These are phyloP conservation scores for Lepidurus couesii DNA, from an alignment of 1,140 invertebrate species.

Conservation along the genomic window DNA sequence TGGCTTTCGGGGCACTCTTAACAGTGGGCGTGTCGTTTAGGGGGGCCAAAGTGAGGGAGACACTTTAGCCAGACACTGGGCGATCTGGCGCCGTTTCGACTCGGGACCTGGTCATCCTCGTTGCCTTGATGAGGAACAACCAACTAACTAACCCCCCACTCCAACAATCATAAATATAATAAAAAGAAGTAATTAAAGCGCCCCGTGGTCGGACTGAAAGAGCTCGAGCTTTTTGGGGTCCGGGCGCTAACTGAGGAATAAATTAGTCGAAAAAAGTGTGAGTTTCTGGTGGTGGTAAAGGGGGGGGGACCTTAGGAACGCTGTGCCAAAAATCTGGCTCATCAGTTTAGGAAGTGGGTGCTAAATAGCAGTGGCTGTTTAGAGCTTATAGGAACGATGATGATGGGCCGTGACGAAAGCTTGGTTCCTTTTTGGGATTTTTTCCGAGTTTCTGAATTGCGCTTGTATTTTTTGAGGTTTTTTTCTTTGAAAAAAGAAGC, in stretches of 20 bases:
- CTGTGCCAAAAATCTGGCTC: no score
- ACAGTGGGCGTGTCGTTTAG: not conserved
- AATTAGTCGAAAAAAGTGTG: not conserved
- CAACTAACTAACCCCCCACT: not conserved
- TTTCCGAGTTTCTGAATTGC: not conserved
- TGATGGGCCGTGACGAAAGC: not conserved
- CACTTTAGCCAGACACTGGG: not conserved
- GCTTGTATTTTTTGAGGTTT: no score
- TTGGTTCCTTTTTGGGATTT: not conserved
- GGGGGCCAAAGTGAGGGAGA: not conserved
- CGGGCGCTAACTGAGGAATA: not conserved
- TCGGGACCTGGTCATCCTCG: not conserved
- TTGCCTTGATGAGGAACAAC: not conserved
- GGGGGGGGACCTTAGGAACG: not conserved
- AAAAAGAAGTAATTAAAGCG: conserved; percentile 7
- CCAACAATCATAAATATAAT: not conserved
- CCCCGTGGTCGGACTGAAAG: not conserved
- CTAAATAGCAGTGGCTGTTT: no score
- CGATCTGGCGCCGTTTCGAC: not conserved
- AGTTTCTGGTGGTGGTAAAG: not conserved
- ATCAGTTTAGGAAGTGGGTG: no score
- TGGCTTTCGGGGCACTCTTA: not conserved
- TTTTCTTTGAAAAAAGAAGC: not conserved
- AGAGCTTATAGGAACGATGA: not conserved
- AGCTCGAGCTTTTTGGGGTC: no score